Percentiles rank a stretch among this genome's conserved stretches.
Evolutionary conservation across 2,797 vertebrate species (phyloP).

Genomic region (Pangasius macronema): DNA sequence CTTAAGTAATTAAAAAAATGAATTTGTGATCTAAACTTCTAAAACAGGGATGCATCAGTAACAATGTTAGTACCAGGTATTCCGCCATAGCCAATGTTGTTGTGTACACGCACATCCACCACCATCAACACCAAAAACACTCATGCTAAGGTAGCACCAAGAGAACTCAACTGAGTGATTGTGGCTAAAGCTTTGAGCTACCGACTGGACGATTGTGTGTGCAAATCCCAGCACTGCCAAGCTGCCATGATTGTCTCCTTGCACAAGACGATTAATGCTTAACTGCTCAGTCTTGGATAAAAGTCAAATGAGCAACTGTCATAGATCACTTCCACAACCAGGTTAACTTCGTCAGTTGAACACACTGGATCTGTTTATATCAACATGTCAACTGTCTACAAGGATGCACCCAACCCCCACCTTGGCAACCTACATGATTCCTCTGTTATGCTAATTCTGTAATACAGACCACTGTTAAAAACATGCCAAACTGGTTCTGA

Average conservation of each 20-base stretch:
- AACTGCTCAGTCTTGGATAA: not conserved
- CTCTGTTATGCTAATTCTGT: constrained; percentile 21
- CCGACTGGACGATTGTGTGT: no score
- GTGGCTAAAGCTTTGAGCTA: not conserved
- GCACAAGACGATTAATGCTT: not conserved
- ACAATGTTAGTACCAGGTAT: not conserved
- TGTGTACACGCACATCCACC: not conserved
- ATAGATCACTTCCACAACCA: not conserved
- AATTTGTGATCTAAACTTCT: not conserved
- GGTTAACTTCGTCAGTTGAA: not conserved
- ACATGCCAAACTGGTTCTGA: constrained; percentile 23
- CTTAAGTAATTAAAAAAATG: not conserved
- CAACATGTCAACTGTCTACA: not conserved
- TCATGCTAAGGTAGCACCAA: not conserved
- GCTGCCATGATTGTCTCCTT: no score
- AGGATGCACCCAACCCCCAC: constrained; percentile 28
- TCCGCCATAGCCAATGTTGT: not conserved
- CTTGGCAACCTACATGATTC: not conserved
- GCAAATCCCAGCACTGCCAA: not conserved
- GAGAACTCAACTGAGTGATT: not conserved
- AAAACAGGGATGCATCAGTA: not conserved
- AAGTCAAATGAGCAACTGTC: not conserved
- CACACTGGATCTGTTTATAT: not conserved
- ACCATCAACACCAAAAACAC: not conserved
- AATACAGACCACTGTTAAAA: constrained; percentile 6